Evolutionary conservation across 2,113 vertebrate species (phyloP).

Genomic region (Candoia aspera): DNA sequence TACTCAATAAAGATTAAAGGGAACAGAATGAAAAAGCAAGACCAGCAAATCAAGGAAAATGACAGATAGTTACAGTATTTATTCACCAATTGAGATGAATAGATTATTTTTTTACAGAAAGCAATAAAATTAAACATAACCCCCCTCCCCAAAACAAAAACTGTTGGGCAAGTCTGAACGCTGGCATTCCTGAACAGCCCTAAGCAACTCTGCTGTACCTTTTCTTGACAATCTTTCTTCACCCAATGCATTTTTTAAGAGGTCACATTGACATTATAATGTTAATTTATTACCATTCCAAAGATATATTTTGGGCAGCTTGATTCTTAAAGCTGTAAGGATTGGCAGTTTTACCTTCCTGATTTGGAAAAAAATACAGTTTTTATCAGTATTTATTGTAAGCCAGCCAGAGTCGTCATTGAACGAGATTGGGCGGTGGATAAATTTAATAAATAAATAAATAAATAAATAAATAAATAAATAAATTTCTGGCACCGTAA

Average conservation of each 20-base stretch:
- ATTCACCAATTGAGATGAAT: constrained; percentile 35
- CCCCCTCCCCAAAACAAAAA: background rate
- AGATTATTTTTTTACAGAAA: constrained; percentile 13
- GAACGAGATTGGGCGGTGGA: no score
- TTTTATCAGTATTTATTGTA: background rate
- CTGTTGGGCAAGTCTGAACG: constrained; percentile 7
- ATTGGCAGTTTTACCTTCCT: background rate
- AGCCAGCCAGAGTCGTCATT: no score
- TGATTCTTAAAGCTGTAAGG: background rate
- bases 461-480: no score
- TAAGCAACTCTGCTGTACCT: background rate
- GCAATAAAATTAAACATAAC: constrained; percentile 33
- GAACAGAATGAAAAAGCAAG: constrained; percentile 40
- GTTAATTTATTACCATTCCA: background rate
- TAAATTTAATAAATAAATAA: no score
- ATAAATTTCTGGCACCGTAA: background rate
- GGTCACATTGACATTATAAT: background rate
- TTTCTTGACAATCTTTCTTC: background rate
- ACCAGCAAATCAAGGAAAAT: constrained; percentile 39
- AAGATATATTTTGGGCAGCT: background rate
- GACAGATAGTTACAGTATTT: constrained; percentile 39
- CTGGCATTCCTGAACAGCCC: background rate
- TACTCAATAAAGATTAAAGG: constrained; percentile 42
- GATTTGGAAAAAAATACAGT: background rate
- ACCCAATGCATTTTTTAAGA: constrained; percentile 3